Conservation (phyloP, 2,888 invertebrate genomes). For the Arctia plantaginis region DNA sequence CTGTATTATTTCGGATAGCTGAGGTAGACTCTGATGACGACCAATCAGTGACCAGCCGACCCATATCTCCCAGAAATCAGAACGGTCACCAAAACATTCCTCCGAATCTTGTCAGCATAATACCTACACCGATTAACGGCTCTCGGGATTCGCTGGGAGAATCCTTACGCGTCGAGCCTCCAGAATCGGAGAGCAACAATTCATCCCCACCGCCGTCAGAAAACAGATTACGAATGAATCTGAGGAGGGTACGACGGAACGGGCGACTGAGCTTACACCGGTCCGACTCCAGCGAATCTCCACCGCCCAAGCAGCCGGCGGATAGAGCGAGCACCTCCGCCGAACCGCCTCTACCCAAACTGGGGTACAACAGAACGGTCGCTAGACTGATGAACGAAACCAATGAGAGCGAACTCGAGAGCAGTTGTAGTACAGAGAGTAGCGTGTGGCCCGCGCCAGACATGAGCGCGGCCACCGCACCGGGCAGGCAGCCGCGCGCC, state of each 20-base stretch:
- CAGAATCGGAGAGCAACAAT: constrained; percentile 61
- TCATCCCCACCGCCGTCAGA: constrained; percentile 64
- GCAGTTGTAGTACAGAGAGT: constrained; percentile 80
- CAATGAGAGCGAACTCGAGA: constrained; percentile 82
- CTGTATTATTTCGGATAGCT: constrained; percentile 82
- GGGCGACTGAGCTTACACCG: constrained; percentile 67
- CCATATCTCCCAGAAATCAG: constrained; percentile 73
- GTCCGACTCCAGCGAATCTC: constrained; percentile 80
- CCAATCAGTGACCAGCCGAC: constrained; percentile 76
- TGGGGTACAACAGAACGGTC: constrained; percentile 71
- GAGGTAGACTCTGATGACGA: constrained; percentile 89
- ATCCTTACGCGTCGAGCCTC: constrained; percentile 68
- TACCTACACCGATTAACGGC: constrained; percentile 88
- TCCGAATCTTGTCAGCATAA: constrained; percentile 83
- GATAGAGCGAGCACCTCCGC: constrained; percentile 62
- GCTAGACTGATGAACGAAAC: constrained; percentile 83
- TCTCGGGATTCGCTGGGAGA: constrained; percentile 79
- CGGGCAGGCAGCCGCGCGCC: constrained; percentile 64
- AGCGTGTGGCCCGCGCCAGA: constrained; percentile 75
- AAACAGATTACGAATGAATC: constrained; percentile 59
- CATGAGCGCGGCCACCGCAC: constrained; percentile 75
- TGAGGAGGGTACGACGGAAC: constrained; percentile 67
- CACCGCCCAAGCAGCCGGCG: constrained; percentile 67
- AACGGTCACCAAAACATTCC: constrained; percentile 64
- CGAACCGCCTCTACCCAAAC: constrained; percentile 64